phyloP scores from a whole-genome alignment of 53 echinoderm and acorn worm species.

The Holothuria scabra region DNA sequence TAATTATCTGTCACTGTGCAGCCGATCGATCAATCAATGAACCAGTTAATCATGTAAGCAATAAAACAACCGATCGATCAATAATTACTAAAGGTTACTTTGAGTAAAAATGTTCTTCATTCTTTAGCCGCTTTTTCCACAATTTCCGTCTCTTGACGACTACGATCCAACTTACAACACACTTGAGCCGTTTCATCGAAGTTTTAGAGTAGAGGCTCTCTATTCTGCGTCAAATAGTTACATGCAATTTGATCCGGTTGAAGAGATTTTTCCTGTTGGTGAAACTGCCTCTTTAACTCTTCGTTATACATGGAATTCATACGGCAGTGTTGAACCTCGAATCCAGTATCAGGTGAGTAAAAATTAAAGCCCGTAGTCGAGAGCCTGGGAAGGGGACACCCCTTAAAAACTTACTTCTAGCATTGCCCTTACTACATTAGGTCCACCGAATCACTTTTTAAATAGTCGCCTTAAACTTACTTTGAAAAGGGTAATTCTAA shows the following conservation, averaged over 20 bases:
- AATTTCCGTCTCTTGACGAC: not conserved
- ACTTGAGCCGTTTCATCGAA: not conserved
- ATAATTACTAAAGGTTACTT: no score
- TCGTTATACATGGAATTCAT: not conserved
- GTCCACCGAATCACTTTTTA: no score
- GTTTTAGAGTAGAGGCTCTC: slow-evolving; percentile 5
- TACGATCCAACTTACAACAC: slow-evolving; percentile 6
- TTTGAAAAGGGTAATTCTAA: no score
- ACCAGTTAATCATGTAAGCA: not conserved
- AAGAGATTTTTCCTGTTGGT: slow-evolving; percentile 26
- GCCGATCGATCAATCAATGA: no score
- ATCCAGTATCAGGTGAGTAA: slow-evolving; percentile 57
- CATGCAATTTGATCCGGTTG: slow-evolving; percentile 62
- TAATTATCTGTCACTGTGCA: no score
- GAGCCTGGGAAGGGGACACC: no score
- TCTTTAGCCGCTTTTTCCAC: not conserved
- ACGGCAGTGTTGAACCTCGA: not conserved
- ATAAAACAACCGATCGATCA: not conserved
- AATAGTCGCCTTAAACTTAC: no score
- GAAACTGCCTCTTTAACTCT: slow-evolving; percentile 32
- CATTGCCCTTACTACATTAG: no score
- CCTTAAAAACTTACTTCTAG: no score
- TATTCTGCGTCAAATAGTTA: slow-evolving; percentile 65
- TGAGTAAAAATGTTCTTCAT: not conserved
- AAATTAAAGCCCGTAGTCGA: no score